phyloP scores from a whole-genome alignment of 2,113 vertebrate species.

The Loxodonta africana region DNA sequence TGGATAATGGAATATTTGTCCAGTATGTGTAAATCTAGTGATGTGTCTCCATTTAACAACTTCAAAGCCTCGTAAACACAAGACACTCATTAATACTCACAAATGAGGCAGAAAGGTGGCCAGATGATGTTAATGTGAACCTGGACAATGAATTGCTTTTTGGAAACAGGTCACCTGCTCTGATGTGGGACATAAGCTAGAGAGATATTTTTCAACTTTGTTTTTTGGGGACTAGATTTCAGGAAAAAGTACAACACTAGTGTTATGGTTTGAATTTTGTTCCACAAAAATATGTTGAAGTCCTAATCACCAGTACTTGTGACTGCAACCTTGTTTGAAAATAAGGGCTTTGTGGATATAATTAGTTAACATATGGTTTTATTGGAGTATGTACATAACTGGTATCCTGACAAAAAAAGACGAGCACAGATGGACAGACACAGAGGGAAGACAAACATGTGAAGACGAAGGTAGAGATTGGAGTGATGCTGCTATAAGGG shows the following conservation, averaged over 20 bases:
- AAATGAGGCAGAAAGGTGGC: neutral
- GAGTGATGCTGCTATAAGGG: too few relatives aligned
- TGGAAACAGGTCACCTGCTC: neutral
- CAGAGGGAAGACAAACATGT: neutral
- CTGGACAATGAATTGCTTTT: neutral
- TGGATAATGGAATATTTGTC: conserved; percentile 1
- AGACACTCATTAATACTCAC: conserved; percentile 4
- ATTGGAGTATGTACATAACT: neutral
- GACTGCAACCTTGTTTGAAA: neutral
- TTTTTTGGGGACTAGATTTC: too few relatives aligned
- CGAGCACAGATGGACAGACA: neutral
- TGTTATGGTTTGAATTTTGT: neutral
- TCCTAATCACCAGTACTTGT: neutral
- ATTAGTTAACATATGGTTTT: neutral
- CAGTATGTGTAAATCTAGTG: conserved; percentile 53
- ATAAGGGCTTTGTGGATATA: neutral
- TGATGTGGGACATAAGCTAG: neutral
- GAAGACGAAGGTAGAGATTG: neutral
- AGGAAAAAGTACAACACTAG: neutral
- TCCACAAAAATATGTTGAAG: neutral
- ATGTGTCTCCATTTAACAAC: conserved; percentile 62
- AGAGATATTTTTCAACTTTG: neutral
- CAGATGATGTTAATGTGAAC: rapidly evolving
- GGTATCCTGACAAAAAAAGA: neutral
- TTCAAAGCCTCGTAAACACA: conserved; percentile 68